Conservation (phyloP, 2,888 invertebrate species). For the Chydorus sphaericus region DNA sequence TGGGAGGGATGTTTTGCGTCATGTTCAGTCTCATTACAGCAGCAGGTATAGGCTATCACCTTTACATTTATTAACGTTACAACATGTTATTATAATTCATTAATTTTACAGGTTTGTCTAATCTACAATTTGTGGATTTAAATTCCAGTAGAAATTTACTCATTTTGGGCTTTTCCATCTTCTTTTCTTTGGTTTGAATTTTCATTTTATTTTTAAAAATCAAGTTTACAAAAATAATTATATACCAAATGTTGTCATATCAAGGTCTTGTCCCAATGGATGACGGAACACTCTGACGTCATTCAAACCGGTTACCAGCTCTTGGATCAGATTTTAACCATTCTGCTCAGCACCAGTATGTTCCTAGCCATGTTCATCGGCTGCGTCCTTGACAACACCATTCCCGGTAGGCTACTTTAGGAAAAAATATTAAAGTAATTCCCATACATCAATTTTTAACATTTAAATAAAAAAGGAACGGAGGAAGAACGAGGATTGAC, state of each 20-base stretch:
- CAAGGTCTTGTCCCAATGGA: constrained; percentile 56
- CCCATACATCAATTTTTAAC: neutral
- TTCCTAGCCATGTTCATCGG: constrained; percentile 57
- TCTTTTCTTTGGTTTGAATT: too few species aligned
- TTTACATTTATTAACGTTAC: constrained; percentile 19
- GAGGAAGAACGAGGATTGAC: constrained; percentile 56
- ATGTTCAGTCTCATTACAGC: too few species aligned
- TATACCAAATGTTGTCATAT: too few species aligned
- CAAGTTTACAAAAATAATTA: too few species aligned
- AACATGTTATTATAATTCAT: too few species aligned
- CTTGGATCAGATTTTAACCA: constrained; percentile 50
- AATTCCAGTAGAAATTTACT: too few species aligned
- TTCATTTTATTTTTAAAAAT: neutral
- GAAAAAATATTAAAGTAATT: too few species aligned
- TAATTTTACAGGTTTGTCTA: too few species aligned
- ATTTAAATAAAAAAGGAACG: constrained; percentile 41
- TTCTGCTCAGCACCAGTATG: constrained; percentile 61
- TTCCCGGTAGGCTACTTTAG: constrained; percentile 42
- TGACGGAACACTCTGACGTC: constrained; percentile 44
- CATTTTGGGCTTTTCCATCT: too few species aligned
- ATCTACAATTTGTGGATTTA: too few species aligned
- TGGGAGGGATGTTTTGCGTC: constrained; percentile 64
- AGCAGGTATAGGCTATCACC: constrained; percentile 6
- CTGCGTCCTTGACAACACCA: constrained; percentile 54
- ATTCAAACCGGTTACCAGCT: constrained; percentile 48